Evolutionary conservation across 1,140 invertebrate species (phyloP).

Genomic region (Spodoptera frugiperda): DNA sequence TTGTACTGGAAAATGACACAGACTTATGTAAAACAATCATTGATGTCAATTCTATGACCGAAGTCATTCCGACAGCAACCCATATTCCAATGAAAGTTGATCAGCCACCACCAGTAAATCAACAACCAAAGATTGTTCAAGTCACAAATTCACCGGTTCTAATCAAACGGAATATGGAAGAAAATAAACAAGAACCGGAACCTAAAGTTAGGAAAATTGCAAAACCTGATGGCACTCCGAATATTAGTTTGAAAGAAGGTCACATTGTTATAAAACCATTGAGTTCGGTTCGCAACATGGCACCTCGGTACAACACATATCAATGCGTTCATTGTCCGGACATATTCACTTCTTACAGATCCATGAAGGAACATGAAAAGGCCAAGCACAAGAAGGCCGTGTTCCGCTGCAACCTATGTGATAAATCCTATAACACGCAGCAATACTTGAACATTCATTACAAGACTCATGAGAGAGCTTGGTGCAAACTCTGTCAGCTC

Average conservation of each 20-base stretch:
- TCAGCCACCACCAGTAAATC: neutral
- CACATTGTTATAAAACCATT: slow-evolving; percentile 52
- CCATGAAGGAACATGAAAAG: slow-evolving; percentile 57
- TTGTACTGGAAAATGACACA: slow-evolving; percentile 52
- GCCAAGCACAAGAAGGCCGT: slow-evolving; percentile 41
- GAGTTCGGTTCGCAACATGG: slow-evolving; percentile 11
- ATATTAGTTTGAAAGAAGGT: slow-evolving; percentile 46
- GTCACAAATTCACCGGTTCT: neutral
- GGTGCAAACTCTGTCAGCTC: slow-evolving; percentile 55
- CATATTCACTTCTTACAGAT: slow-evolving; percentile 53
- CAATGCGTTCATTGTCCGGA: slow-evolving; percentile 51
- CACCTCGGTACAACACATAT: slow-evolving; percentile 47
- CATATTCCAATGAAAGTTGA: slow-evolving; percentile 47
- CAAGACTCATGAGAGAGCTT: slow-evolving; percentile 48
- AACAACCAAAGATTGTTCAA: neutral
- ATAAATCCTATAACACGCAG: slow-evolving; percentile 52
- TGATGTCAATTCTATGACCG: slow-evolving; percentile 34
- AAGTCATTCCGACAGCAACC: slow-evolving; percentile 36
- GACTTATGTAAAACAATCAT: slow-evolving; percentile 41
- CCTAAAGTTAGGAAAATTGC: slow-evolving; percentile 17
- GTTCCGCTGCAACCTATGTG: slow-evolving; percentile 55
- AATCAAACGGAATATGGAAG: neutral
- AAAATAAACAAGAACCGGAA: neutral
- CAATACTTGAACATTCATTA: slow-evolving; percentile 58
- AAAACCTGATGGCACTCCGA: slow-evolving; percentile 29